phyloP scores from a whole-genome alignment of 2,113 vertebrate genomes.

The Paratilapia polleni region DNA sequence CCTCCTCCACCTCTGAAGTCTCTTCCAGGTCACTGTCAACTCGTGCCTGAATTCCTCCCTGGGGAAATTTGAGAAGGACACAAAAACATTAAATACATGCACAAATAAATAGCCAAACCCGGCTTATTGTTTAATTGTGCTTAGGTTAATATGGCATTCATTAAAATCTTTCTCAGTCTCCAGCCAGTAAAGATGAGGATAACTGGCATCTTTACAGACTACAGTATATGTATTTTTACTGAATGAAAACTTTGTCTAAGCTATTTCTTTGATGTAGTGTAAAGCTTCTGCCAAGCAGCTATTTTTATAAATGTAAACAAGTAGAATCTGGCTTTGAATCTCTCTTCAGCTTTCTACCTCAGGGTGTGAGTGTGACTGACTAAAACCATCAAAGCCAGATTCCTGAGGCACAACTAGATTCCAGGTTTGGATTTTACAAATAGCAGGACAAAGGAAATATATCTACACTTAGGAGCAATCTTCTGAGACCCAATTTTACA shows the following conservation, averaged over 20 bases:
- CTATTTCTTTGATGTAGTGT: background rate
- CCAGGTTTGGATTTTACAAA: background rate
- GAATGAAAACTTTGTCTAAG: slow-evolving; percentile 11
- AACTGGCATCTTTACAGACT: background rate
- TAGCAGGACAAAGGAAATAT: slow-evolving; percentile 1
- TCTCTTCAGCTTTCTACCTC: background rate
- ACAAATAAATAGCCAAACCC: background rate
- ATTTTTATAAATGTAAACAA: slow-evolving; percentile 45
- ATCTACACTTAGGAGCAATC: background rate
- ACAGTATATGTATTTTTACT: background rate
- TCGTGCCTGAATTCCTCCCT: slow-evolving; percentile 65
- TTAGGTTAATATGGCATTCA: fast-evolving
- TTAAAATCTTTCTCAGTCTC: background rate
- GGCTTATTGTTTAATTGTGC: background rate
- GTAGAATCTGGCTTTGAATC: slow-evolving; percentile 16
- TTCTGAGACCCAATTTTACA: slow-evolving; percentile 9
- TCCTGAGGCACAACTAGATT: slow-evolving; percentile 19
- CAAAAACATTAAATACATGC: background rate
- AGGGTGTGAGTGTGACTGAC: background rate
- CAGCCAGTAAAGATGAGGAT: background rate
- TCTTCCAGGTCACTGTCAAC: slow-evolving; percentile 87
- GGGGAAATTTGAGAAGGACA: background rate
- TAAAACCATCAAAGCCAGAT: slow-evolving; percentile 37
- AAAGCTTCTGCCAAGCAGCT: slow-evolving; percentile 25
- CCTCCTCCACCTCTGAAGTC: slow-evolving; percentile 88